phyloP scores from a whole-genome alignment of 2,113 vertebrate genomes.

The Balaenoptera acutorostrata region DNA sequence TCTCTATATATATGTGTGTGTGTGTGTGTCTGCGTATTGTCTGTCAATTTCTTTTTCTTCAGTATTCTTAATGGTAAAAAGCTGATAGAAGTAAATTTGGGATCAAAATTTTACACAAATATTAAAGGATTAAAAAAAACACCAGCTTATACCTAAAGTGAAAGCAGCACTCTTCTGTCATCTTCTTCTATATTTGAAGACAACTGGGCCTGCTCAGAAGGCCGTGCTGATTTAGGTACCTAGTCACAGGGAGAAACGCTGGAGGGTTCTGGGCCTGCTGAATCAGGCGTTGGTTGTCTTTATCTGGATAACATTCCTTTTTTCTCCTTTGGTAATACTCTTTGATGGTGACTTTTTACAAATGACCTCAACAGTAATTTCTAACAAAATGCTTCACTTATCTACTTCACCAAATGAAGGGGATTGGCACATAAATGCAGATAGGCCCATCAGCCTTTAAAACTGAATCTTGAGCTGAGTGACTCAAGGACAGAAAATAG shows the following conservation, averaged over 20 bases:
- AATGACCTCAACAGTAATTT: not conserved
- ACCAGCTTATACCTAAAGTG: not conserved
- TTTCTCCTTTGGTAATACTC: not conserved
- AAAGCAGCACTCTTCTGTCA: not conserved
- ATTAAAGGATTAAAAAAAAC: not conserved
- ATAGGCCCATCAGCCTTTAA: not conserved
- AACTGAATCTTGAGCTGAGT: not conserved
- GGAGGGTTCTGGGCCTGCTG: not conserved
- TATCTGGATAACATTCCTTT: not conserved
- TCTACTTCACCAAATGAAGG: not conserved
- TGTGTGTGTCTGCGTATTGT: not conserved
- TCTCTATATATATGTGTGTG: not conserved
- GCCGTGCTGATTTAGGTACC: not conserved
- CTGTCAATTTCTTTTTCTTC: not conserved
- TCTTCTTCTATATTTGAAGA: not conserved
- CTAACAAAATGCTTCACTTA: not conserved
- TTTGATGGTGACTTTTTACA: not conserved
- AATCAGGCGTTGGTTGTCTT: not conserved
- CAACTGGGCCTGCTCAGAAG: not conserved
- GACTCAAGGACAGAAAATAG: not conserved
- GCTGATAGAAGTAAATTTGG: not conserved
- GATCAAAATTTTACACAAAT: not conserved
- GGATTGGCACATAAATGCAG: not conserved
- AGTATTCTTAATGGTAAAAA: not conserved
- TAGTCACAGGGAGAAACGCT: not conserved